phyloP scores from a whole-genome alignment of 2,113 vertebrate genomes.

The Pristiophorus japonicus region DNA sequence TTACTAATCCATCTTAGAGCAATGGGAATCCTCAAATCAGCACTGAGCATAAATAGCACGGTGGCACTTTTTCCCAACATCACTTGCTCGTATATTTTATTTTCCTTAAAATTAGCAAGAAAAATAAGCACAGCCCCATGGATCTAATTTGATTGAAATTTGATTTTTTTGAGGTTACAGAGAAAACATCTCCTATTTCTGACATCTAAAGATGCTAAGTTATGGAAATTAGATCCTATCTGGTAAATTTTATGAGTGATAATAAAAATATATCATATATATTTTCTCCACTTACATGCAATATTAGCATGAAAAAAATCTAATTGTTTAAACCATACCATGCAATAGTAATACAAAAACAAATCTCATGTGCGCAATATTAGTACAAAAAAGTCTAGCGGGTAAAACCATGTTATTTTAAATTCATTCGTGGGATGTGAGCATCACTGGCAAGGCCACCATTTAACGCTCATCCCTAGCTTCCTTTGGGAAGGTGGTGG shows the following conservation, averaged over 20 bases:
- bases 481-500: background rate
- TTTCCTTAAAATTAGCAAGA: background rate
- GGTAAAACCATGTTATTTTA: background rate
- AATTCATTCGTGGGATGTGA: background rate
- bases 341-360: background rate
- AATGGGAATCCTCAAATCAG: slow-evolving; percentile 16
- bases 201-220: background rate
- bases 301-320: background rate
- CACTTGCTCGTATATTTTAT: background rate
- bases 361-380: background rate
- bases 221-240: background rate
- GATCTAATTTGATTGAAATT: background rate
- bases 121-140: background rate
- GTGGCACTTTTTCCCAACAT: background rate
- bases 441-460: background rate
- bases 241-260: background rate
- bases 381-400: background rate
- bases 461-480: background rate
- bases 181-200: background rate
- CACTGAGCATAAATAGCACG: no score
- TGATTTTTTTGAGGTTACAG: background rate
- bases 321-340: background rate
- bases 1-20: background rate
- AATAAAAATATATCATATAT: background rate
- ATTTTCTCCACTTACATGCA: background rate